Percentiles rank a stretch among this genome's conserved stretches.
These are phyloP conservation scores for Sphenopsis melanotis DNA, from an alignment of 2,797 vertebrate genomes.

Conservation along the genomic window DNA sequence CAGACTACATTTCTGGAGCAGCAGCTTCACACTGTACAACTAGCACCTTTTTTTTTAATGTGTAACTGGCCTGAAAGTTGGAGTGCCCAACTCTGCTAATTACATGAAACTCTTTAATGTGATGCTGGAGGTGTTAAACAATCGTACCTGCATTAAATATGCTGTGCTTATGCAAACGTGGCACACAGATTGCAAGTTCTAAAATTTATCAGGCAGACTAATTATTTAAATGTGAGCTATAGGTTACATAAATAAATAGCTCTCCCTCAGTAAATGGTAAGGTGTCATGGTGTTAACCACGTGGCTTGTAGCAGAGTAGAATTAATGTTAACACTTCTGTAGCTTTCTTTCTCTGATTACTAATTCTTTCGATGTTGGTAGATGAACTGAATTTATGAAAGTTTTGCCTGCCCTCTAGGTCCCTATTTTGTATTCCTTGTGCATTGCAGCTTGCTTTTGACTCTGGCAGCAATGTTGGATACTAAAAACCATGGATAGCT, in stretches of 20 bases:
- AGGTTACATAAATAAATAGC: conserved; percentile 69
- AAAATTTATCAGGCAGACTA: conserved; percentile 58
- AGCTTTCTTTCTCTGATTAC: conserved; percentile 63
- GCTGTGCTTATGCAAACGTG: conserved; percentile 34
- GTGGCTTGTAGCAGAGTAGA: conserved; percentile 56
- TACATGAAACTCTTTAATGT: conserved; percentile 54
- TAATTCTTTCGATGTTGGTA: conserved; percentile 48
- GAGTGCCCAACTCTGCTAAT: conserved; percentile 48
- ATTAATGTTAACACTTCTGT: conserved; percentile 65
- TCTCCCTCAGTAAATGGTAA: conserved; percentile 51
- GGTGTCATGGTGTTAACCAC: conserved; percentile 49
- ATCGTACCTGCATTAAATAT: conserved; percentile 42
- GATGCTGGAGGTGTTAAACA: conserved; percentile 59
- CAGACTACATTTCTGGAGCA: neutral
- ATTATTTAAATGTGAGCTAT: conserved; percentile 70
- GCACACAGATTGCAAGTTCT: conserved; percentile 45
- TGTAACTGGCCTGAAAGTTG: neutral
- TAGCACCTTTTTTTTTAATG: neutral
- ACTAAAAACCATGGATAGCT: neutral
- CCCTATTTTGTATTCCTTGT: conserved; percentile 45
- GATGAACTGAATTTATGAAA: conserved; percentile 61
- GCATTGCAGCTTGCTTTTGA: conserved; percentile 31
- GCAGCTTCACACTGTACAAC: neutral
- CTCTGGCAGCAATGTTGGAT: neutral
- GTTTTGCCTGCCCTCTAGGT: conserved; percentile 56